Conservation (phyloP, 2,797 vertebrate species). For the Anas georgica region DNA sequence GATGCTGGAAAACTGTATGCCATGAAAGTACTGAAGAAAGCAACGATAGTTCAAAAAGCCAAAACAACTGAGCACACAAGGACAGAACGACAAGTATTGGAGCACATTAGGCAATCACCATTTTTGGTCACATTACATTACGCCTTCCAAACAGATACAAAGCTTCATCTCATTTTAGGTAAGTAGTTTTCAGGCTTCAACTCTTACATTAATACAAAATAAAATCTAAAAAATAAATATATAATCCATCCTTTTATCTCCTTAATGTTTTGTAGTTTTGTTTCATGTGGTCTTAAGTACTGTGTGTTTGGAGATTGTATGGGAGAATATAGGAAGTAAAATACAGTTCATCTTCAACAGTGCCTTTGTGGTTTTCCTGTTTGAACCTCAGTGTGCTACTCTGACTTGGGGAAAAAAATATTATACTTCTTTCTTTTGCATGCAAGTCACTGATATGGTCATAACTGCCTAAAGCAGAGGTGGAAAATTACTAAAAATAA, state of each 20-base stretch:
- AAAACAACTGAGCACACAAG: slow-evolving; percentile 97
- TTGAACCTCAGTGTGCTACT: background rate
- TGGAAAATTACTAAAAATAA: background rate
- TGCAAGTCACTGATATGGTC: background rate
- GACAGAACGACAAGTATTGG: slow-evolving; percentile 93
- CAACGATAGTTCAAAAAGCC: slow-evolving; percentile 96
- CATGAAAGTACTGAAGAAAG: slow-evolving; percentile 99
- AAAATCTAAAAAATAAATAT: background rate
- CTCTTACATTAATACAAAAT: background rate
- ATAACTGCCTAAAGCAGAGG: background rate
- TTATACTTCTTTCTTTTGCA: background rate
- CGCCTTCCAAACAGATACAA: slow-evolving; percentile 98
- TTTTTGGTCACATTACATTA: slow-evolving; percentile 97
- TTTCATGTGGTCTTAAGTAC: background rate
- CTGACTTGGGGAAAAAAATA: background rate
- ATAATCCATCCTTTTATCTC: background rate
- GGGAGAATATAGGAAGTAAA: slow-evolving; percentile 42
- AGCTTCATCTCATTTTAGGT: slow-evolving; percentile 98
- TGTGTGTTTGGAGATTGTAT: background rate
- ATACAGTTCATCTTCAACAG: slow-evolving; percentile 2
- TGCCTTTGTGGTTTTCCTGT: slow-evolving; percentile 54
- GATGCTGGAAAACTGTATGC: slow-evolving; percentile 94
- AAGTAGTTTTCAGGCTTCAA: slow-evolving; percentile 38
- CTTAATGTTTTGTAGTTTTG: background rate
- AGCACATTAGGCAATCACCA: slow-evolving; percentile 95